Evolutionary conservation across 2,113 vertebrate species (phyloP).

Genomic region (Podarcis cretensis): DNA sequence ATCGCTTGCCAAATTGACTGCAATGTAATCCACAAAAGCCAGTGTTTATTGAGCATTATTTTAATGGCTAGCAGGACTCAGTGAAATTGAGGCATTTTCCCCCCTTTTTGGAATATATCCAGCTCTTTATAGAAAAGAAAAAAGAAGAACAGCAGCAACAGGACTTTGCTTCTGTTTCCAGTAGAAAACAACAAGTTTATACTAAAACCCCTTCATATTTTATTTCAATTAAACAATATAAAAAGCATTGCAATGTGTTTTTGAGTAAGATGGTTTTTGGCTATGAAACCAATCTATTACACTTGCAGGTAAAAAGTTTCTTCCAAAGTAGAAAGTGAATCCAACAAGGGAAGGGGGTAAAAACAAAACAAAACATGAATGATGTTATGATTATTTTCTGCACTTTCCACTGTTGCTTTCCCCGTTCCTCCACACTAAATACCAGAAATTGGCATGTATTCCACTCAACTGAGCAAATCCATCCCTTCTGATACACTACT

Average conservation of each 20-base stretch:
- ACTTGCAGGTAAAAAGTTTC: not conserved
- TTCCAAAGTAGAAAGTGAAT: slow-evolving; percentile 3
- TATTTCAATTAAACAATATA: slow-evolving; percentile 15
- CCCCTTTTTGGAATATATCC: slow-evolving; percentile 41
- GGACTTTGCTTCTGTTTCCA: slow-evolving; percentile 14
- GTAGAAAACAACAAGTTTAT: slow-evolving; percentile 41
- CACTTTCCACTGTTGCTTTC: not conserved
- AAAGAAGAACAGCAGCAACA: not conserved
- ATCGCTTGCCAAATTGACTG: slow-evolving; percentile 44
- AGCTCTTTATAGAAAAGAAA: slow-evolving; percentile 45
- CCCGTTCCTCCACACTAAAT: not conserved
- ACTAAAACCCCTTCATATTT: slow-evolving; percentile 24
- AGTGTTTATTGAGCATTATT: slow-evolving; percentile 58
- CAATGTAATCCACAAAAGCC: slow-evolving; percentile 55
- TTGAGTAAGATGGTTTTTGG: slow-evolving; percentile 22
- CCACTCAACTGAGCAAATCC: not conserved
- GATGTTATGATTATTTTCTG: not conserved
- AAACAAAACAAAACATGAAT: not conserved
- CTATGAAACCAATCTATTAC: not conserved
- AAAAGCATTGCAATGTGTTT: slow-evolving; percentile 17
- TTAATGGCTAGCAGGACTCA: slow-evolving; percentile 55
- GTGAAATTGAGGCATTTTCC: slow-evolving; percentile 43
- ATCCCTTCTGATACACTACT: not conserved
- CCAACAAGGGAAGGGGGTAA: not conserved
- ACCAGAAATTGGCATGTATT: not conserved